Evolutionary conservation across 1,140 invertebrate species (phyloP).

Genomic region (Cotesia typhae): DNA sequence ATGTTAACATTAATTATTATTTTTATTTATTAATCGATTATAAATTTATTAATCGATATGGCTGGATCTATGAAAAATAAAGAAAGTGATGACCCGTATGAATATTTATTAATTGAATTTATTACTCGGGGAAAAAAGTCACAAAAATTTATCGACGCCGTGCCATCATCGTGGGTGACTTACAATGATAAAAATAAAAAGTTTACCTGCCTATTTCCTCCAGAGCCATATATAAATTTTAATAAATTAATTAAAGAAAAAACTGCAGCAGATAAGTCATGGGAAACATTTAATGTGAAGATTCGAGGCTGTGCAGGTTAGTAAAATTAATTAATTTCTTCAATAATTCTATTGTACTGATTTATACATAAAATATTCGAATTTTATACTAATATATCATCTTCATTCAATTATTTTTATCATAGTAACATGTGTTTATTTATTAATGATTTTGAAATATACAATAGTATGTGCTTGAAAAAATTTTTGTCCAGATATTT

Average conservation of each 20-base stretch:
- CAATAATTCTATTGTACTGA: no score
- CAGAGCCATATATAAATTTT: background rate
- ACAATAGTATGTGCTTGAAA: no score
- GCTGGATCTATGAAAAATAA: background rate
- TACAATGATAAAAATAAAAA: no score
- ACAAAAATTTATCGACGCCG: no score
- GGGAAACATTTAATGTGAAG: background rate
- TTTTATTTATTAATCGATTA: background rate
- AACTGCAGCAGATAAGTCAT: background rate
- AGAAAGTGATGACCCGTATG: no score
- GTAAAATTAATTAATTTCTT: background rate
- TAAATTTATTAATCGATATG: background rate
- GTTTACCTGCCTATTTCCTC: no score
- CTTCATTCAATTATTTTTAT: background rate
- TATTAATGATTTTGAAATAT: no score
- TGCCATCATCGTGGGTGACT: no score
- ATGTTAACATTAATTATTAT: background rate
- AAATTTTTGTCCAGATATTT: no score
- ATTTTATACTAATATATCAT: background rate
- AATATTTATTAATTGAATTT: no score
- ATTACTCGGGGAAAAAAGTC: no score
- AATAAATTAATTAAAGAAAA: background rate
- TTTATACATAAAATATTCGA: no score
- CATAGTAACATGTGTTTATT: background rate
- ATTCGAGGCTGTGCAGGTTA: background rate